Base-by-base conservation (phyloP, 2,888 invertebrate genomes). In the Shargacucullia verbasci region DNA sequence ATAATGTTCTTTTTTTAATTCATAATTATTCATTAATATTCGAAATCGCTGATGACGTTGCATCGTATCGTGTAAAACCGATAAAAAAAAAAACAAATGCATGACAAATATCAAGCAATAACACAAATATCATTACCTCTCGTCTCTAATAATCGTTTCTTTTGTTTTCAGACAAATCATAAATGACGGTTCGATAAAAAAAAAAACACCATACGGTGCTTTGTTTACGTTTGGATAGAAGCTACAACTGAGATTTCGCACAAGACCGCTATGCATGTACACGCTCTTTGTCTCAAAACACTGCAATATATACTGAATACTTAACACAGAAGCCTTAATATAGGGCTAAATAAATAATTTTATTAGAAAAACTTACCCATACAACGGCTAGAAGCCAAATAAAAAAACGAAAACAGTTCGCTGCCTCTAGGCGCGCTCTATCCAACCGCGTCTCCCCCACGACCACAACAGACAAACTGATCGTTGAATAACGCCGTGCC, bases 321-420 rank as follows among this genome's bases (percentile, higher is more conserved):
- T 7, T 29, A 20, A 72, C 37, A 49, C 45, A 47, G 43, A 62
- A 45, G 12, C 13, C n/a, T 50, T 12, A 29, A 44, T 31, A 33
- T 25, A 38, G n/a, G 5, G 25, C 8, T 45, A 41, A 35, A 54
- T 52, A 53, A 53, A 43, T 47, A 45, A 59, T 56, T 67, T 70
- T 53, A 65, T 70, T 68, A 70, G 53, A 70, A 74, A 70, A 65
- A 91, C 94, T 94, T 74, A 94, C 94, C 94, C 94, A 94, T 94
- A 94, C 94, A 94, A 94, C 88, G 94, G 94, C 94, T 92, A 94
- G 93, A 90, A 94, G 94, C 94, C 94, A 94, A 94, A 94, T 92
- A 92, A 94, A 94, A 92, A 93, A 94, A 89, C 86, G 91, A 94
- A 93, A 91, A 87, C 86, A 84, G 86, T 77, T 84, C 86, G 90